A percentile compares a stretch with the other conserved stretches of the same genome.
These are phyloP conservation scores for Neogobius melanostomus DNA, from an alignment of 2,113 vertebrate species.

Conservation along the genomic window DNA sequence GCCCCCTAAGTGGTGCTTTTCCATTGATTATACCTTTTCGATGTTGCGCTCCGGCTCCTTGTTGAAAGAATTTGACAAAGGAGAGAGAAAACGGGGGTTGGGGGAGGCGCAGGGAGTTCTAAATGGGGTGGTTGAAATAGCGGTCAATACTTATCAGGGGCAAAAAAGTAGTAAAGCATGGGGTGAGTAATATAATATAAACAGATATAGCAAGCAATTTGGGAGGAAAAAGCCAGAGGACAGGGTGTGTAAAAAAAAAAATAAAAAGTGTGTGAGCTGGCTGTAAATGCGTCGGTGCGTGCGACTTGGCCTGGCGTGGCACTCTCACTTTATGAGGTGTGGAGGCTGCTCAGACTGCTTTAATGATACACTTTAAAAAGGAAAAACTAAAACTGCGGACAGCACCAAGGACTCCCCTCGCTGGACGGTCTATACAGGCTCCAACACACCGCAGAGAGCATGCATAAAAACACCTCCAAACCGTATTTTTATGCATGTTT, in stretches of 20 bases:
- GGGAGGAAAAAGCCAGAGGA: conserved; percentile 50
- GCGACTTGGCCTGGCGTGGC: conserved; percentile 62
- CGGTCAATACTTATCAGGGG: conserved; percentile 67
- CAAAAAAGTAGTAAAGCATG: conserved; percentile 60
- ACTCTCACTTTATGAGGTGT: conserved; percentile 77
- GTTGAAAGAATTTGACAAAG: conserved; percentile 63
- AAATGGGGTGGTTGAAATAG: conserved; percentile 57
- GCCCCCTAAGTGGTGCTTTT: conserved; percentile 71
- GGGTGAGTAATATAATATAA: conserved; percentile 66
- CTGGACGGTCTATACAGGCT: conserved; percentile 12
- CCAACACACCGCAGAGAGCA: conserved; percentile 10
- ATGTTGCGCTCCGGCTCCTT: conserved; percentile 67
- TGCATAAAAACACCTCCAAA: conserved; percentile 16
- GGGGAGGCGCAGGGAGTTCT: conserved; percentile 16
- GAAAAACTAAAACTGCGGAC: conserved; percentile 68
- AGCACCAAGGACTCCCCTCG: conserved; percentile 65
- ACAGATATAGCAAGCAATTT: conserved; percentile 63
- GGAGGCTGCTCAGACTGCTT: conserved; percentile 66
- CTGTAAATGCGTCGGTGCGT: conserved; percentile 66
- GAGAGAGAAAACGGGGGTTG: conserved; percentile 31
- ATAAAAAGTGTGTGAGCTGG: conserved; percentile 52
- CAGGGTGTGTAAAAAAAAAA: conserved; percentile 62
- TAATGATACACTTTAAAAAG: conserved; percentile 77
- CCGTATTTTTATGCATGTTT: too few species aligned
- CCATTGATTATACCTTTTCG: conserved; percentile 74